A percentile compares a stretch with the other conserved stretches of the same genome.
These are phyloP conservation scores for Hydractinia symbiolongicarpus DNA, from an alignment of 30 jellyfish, hydroid and myxozoan species.

Conservation along the genomic window DNA sequence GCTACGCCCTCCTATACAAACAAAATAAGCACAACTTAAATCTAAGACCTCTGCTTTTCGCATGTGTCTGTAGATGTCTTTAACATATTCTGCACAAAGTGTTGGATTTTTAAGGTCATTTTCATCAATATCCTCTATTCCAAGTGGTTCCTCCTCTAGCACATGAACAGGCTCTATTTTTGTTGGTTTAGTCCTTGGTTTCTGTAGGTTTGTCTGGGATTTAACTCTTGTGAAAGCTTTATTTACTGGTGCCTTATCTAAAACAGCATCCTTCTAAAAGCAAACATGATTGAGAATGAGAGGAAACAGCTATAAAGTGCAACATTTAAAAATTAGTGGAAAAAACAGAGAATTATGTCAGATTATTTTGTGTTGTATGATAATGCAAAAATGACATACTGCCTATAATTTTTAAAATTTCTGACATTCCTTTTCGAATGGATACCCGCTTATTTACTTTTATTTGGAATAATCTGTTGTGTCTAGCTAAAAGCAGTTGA, in stretches of 20 bases:
- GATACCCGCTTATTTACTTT: no score
- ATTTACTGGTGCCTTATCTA: background rate
- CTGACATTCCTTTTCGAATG: no score
- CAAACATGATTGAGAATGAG: background rate
- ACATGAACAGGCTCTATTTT: background rate
- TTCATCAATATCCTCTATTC: slow-evolving; percentile 53
- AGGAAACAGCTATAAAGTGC: background rate
- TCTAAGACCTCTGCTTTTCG: slow-evolving; percentile 43
- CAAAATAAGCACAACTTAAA: no score
- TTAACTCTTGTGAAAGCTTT: slow-evolving; percentile 1
- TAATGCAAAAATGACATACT: no score
- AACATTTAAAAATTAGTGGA: no score
- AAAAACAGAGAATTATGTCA: no score
- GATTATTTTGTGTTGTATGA: no score
- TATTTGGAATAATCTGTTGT: no score
- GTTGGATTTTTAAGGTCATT: slow-evolving; percentile 56
- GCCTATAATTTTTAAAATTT: no score
- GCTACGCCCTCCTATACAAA: no score
- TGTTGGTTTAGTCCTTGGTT: background rate
- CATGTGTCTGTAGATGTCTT: slow-evolving; percentile 66
- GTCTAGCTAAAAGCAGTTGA: no score
- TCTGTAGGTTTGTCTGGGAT: slow-evolving; percentile 8
- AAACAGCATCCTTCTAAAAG: background rate
- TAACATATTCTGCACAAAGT: slow-evolving; percentile 87
- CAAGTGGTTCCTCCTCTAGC: slow-evolving; percentile 15